These are phyloP conservation scores for Sarcophaga carnaria DNA, from an alignment of 2,888 invertebrate genomes.

Conservation along the genomic window DNA sequence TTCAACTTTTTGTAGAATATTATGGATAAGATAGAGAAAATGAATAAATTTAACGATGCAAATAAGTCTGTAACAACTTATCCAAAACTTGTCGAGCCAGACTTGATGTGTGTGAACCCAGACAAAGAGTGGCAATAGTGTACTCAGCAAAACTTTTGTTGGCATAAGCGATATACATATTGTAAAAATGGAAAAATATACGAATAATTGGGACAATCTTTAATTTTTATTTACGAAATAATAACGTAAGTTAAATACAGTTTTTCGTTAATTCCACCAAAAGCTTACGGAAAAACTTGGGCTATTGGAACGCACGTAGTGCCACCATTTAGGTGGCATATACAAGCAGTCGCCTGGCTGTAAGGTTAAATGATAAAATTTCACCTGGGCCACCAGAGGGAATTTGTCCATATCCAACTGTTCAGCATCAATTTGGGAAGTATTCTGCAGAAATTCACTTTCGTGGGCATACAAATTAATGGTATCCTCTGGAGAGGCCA, in stretches of 20 bases:
- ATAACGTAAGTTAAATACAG: neutral
- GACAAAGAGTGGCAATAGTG: too few relatives aligned
- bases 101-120: too few relatives aligned
- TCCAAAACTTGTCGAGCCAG: too few relatives aligned
- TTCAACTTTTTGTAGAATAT: too few relatives aligned
- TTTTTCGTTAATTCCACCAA: conserved; percentile 90
- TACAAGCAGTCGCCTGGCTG: conserved; percentile 94
- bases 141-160: too few relatives aligned
- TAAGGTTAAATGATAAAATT: conserved; percentile 87
- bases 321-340: conserved; percentile 98
- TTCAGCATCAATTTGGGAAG: conserved; percentile 94
- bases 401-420: conserved; percentile 87
- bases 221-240: neutral
- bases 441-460: conserved; percentile 90
- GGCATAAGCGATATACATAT: too few relatives aligned
- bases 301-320: conserved; percentile 94
- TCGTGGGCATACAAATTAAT: conserved; percentile 91
- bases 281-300: conserved; percentile 98
- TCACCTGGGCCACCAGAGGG: conserved; percentile 87
- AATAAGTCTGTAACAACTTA: too few relatives aligned
- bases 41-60: too few relatives aligned
- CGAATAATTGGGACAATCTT: neutral
- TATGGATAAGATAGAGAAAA: too few relatives aligned
- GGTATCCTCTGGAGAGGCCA: conserved; percentile 89
- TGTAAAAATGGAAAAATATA: neutral